phyloP scores from a whole-genome alignment of 2,888 invertebrate species.

The Charanyca ferruginea region DNA sequence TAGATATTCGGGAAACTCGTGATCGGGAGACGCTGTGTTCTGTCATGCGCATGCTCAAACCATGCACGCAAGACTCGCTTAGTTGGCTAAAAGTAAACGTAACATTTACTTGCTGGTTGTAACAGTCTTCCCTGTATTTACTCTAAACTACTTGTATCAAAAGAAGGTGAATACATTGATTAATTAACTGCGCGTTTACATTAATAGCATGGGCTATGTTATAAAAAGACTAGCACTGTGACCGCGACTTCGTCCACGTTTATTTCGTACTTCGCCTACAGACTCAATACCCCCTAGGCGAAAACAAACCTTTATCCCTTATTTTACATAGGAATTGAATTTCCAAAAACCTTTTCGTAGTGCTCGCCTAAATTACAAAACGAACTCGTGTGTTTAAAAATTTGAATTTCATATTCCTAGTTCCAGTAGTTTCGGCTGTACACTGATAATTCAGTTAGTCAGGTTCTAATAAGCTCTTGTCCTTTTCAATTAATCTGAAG shows the following conservation, averaged over 20 bases:
- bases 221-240: neutral
- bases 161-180: neutral
- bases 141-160: neutral
- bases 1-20: slow-evolving; percentile 82
- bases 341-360: too few relatives aligned
- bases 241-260: too few relatives aligned
- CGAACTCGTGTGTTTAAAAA: too few relatives aligned
- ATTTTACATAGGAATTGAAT: too few relatives aligned
- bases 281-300: too few relatives aligned
- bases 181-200: neutral
- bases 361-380: too few relatives aligned
- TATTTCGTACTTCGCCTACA: too few relatives aligned
- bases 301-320: too few relatives aligned
- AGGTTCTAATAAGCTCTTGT: neutral
- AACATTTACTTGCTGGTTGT: neutral
- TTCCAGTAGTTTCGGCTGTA: too few relatives aligned
- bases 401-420: too few relatives aligned
- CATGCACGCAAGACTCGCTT: slow-evolving; percentile 80
- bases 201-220: neutral
- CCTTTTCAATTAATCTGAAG: neutral
- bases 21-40: slow-evolving; percentile 83
- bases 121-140: neutral
- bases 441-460: too few relatives aligned
- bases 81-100: slow-evolving; percentile 62
- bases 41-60: slow-evolving; percentile 80